phyloP scores from a whole-genome alignment of 2,888 invertebrate genomes.

The Scaeva pyrastri region DNA sequence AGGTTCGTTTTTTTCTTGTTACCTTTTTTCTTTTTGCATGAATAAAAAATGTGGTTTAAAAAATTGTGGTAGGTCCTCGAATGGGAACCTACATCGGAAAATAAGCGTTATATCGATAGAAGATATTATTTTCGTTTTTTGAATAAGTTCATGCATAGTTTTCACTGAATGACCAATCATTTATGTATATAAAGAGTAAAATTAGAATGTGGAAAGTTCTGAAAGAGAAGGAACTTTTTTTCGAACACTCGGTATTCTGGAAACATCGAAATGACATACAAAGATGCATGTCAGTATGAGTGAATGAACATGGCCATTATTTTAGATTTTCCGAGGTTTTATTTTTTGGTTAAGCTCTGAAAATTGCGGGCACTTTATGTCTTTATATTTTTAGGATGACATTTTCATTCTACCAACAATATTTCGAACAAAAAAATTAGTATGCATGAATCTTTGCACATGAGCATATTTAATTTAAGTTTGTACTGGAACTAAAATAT shows the following conservation, averaged over 20 bases:
- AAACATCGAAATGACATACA: neutral
- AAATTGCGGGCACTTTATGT: neutral
- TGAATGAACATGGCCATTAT: too few species aligned
- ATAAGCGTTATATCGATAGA: conserved; percentile 1
- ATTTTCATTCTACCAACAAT: neutral
- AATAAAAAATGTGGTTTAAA: conserved; percentile 13
- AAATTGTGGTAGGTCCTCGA: conserved; percentile 27
- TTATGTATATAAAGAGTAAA: neutral
- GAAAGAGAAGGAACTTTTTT: neutral
- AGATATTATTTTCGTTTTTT: neutral
- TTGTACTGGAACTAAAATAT: neutral
- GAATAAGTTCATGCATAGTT: conserved; percentile 4
- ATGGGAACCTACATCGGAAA: neutral
- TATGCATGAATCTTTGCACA: too few species aligned
- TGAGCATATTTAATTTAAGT: neutral
- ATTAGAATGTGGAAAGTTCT: neutral
- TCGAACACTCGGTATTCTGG: neutral
- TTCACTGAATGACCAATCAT: conserved; percentile 20
- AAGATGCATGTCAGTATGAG: neutral
- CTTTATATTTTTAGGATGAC: neutral
- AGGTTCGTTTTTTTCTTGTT: neutral
- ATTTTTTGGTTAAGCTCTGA: neutral
- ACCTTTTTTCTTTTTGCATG: neutral
- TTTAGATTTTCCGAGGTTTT: neutral
- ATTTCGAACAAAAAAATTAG: too few species aligned